These are phyloP conservation scores for Hemithea aestivaria DNA, from an alignment of 2,888 invertebrate species.

Conservation along the genomic window DNA sequence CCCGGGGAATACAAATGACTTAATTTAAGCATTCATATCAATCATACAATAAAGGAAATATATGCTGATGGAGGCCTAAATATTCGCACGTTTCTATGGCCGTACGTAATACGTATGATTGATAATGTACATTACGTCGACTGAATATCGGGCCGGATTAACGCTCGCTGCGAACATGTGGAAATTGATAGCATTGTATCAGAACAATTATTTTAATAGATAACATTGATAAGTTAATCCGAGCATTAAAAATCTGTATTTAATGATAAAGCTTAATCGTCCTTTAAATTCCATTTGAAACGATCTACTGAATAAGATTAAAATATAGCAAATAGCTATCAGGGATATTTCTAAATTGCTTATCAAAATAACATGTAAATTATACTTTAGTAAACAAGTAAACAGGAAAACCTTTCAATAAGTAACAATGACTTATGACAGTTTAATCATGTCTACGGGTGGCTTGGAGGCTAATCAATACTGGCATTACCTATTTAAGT, in stretches of 20 bases:
- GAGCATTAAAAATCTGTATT: no score
- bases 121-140: constrained; percentile 5
- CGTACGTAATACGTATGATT: constrained; percentile 6
- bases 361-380: no score
- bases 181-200: no score
- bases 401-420: constrained; percentile 22
- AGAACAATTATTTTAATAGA: constrained; percentile 4
- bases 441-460: constrained; percentile 8
- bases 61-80: constrained; percentile 12
- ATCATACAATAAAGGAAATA: constrained; percentile 16
- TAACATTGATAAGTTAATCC: background rate
- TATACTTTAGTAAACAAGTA: constrained; percentile 12
- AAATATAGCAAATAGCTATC: no score
- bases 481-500: no score
- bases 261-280: no score
- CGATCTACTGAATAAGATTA: no score
- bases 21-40: constrained; percentile 17
- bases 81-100: constrained; percentile 11
- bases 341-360: no score
- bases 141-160: background rate
- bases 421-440: constrained; percentile 15
- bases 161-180: no score
- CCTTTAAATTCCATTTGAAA: no score
- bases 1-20: constrained; percentile 22
- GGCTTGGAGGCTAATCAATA: no score